Conservation (phyloP, 2,888 invertebrate species). For the Melinaea menophilus region DNA sequence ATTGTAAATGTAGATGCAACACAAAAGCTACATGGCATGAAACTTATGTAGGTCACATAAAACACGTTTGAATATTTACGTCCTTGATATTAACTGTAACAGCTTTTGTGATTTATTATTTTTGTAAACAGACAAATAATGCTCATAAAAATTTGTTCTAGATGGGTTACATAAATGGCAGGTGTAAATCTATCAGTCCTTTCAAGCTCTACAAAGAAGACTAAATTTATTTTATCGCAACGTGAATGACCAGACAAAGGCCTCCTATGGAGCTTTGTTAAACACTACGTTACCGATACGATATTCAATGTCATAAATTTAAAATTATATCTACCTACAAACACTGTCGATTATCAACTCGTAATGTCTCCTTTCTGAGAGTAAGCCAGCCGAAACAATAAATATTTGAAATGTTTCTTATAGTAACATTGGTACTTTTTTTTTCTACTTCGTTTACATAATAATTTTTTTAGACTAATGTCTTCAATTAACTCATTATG, state of each 20-base stretch:
- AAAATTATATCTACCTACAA: too few species aligned
- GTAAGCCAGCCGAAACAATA: too few species aligned
- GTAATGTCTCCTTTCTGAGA: too few species aligned
- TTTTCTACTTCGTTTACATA: too few species aligned
- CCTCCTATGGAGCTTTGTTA: neutral
- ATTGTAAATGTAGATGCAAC: neutral
- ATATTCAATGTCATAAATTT: too few species aligned
- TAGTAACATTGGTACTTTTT: too few species aligned
- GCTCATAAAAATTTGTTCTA: neutral
- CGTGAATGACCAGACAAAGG: neutral
- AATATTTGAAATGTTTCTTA: too few species aligned
- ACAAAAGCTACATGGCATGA: neutral
- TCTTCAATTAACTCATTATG: too few species aligned
- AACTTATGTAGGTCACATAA: neutral
- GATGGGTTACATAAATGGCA: neutral
- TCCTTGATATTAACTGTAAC: neutral
- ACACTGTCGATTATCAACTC: too few species aligned
- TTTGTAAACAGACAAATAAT: slow-evolving; percentile 1
- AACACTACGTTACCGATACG: neutral
- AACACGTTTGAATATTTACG: neutral
- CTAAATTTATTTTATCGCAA: neutral
- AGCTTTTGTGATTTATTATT: neutral
- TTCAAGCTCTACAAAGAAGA: slow-evolving; percentile 1
- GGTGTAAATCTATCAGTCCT: neutral
- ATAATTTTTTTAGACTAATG: too few species aligned